Evolutionary conservation across 1,140 invertebrate genomes (phyloP), one percentile per base, ranked within the genome.

Genomic region (Aporrectodea caliginosa): DNA sequence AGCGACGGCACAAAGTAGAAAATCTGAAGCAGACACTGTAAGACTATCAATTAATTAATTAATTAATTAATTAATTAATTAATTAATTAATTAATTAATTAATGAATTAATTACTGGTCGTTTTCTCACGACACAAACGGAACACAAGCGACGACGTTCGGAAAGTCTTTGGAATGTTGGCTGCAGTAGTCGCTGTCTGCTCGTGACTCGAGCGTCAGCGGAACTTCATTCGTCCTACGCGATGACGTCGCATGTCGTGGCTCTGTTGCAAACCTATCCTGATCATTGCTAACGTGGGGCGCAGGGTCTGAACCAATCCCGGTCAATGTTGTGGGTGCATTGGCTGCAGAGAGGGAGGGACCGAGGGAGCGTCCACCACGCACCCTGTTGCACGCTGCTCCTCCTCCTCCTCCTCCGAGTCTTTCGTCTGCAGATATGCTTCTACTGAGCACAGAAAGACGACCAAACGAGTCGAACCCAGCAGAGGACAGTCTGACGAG

Each of bases 91-190:
- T n/a, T n/a, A n/a, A n/a, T n/a, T n/a, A n/a, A n/a, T n/a, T n/a
- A n/a, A n/a, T n/a, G n/a, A n/a, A n/a, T n/a, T n/a, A n/a, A n/a
- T n/a, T n/a, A n/a, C n/a, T n/a, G n/a, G n/a, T n/a, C n/a, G n/a
- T n/a, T n/a, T n/a, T n/a, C n/a, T n/a, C 43, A 58, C 43, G 43
- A 58, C 43, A 58, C 43, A 22, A 58, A 58, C 6, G 43, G 43
- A 22, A 58, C 43, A 22, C 43, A 58, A 58, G 6, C 43, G 43
- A 58, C 22, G 43, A 58, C 22, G 43, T 58, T 58, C 43, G 43
- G 70, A 68, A 76, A 76, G 43, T 76, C 75, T 58, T 76, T 76
- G n/a, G 75, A 76, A 76, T 76, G 75, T 32, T 76, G 75, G 43
- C 75, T 76, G 75, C 35, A 76, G 31, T 76, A 76, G 43, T 76